phyloP scores from a whole-genome alignment of 2,888 invertebrate genomes.

The Diarsia mendica region DNA sequence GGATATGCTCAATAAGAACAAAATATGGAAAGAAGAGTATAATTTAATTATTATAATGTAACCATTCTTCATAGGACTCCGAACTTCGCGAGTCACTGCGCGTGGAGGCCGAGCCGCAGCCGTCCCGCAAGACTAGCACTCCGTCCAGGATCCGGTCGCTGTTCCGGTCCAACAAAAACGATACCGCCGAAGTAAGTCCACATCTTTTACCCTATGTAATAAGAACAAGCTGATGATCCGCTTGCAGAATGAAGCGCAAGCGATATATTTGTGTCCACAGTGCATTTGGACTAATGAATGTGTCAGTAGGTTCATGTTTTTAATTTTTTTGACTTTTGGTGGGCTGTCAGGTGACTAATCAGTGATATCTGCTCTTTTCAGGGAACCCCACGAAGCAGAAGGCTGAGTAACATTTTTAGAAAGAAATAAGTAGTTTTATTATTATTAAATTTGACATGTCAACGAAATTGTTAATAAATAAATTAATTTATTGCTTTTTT shows the following conservation, averaged over 20 bases:
- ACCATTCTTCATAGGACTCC: constrained; percentile 83
- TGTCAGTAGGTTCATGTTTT: not conserved
- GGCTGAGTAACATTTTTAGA: constrained; percentile 88
- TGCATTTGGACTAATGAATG: not conserved
- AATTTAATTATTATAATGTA: not conserved
- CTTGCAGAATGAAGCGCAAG: not conserved
- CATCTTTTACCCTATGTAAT: not conserved
- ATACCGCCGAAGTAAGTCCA: constrained; percentile 85
- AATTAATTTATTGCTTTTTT: constrained; percentile 74
- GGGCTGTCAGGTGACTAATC: not conserved
- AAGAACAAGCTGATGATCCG: not conserved
- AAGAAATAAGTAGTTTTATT: constrained; percentile 69
- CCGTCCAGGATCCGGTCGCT: constrained; percentile 92
- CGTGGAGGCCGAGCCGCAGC: constrained; percentile 86
- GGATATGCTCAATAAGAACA: not conserved
- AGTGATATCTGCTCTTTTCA: constrained; percentile 71
- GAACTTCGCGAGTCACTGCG: constrained; percentile 90
- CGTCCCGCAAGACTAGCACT: constrained; percentile 90
- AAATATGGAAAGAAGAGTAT: not conserved
- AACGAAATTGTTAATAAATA: constrained; percentile 72
- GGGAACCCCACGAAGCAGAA: constrained; percentile 87
- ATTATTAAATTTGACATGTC: constrained; percentile 53
- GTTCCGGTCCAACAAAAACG: constrained; percentile 86
- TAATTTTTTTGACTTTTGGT: not conserved
- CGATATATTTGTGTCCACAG: not conserved